These are phyloP conservation scores for Venusia cambrica DNA, from an alignment of 2,888 invertebrate species.

Conservation along the genomic window DNA sequence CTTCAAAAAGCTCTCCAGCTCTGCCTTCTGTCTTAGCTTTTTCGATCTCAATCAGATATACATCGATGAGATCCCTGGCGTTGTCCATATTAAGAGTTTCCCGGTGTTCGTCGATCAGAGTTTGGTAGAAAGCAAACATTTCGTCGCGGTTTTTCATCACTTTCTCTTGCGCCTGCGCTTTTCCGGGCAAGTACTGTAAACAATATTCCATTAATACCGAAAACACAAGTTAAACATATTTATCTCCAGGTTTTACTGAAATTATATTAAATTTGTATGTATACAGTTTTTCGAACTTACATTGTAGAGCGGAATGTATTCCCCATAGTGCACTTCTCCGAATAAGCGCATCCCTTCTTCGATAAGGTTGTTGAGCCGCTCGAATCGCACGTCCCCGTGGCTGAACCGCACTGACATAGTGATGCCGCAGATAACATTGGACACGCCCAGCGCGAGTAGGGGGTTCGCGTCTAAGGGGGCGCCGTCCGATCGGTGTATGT, in stretches of 20 bases:
- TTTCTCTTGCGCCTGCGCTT: constrained; percentile 82
- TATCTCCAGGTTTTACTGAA: too few species aligned
- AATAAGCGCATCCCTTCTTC: constrained; percentile 95
- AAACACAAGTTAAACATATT: too few species aligned
- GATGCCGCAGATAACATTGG: constrained; percentile 94
- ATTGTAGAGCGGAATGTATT: constrained; percentile 90
- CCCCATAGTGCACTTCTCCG: constrained; percentile 89
- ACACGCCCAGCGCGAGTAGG: constrained; percentile 89
- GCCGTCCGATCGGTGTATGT: constrained; percentile 83
- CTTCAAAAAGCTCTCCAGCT: constrained; percentile 88
- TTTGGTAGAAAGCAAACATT: constrained; percentile 92
- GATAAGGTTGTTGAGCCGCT: constrained; percentile 90
- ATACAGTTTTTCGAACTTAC: constrained; percentile 44
- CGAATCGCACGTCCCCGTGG: constrained; percentile 88
- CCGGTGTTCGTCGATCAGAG: constrained; percentile 91
- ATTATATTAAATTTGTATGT: background rate
- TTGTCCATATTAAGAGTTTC: constrained; percentile 87
- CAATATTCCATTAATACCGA: too few species aligned
- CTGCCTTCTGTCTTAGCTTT: constrained; percentile 89
- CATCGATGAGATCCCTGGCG: constrained; percentile 91
- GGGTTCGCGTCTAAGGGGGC: constrained; percentile 87
- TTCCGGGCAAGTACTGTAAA: constrained; percentile 81
- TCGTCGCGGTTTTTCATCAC: constrained; percentile 87
- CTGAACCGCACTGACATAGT: constrained; percentile 94
- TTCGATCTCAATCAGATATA: constrained; percentile 92